phyloP scores from a whole-genome alignment of 23 tunicate genomes.

The Phallusia fumigata region DNA sequence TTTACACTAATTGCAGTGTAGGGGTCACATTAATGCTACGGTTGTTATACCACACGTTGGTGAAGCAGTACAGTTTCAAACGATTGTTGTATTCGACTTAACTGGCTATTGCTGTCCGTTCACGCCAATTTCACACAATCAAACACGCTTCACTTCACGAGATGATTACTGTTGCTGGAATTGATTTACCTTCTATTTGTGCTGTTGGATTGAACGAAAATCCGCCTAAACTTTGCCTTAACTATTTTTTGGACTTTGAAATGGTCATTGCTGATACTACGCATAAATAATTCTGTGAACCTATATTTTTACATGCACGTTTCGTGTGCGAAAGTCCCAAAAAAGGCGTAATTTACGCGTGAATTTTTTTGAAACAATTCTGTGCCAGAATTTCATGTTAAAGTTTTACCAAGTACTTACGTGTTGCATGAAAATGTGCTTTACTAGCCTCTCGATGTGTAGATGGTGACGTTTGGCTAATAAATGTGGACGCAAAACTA shows the following conservation, averaged over 20 bases:
- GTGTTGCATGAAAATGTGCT: neutral
- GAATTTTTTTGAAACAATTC: neutral
- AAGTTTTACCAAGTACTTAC: neutral
- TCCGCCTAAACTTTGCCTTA: no score
- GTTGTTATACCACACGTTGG: neutral
- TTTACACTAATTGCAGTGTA: no score
- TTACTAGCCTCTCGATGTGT: neutral
- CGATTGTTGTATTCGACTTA: neutral
- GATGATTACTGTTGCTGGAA: constrained; percentile 13
- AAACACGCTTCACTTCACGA: constrained; percentile 7
- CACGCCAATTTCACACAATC: constrained; percentile 66
- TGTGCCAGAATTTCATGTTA: neutral
- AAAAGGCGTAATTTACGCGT: neutral
- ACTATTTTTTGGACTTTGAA: no score
- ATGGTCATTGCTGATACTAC: no score
- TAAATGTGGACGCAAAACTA: neutral
- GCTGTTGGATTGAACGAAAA: no score
- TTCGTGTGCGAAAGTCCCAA: neutral
- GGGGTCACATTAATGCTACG: no score
- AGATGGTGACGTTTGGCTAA: neutral
- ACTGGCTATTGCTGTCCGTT: constrained; percentile 11
- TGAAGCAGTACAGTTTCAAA: neutral
- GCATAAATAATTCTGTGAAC: no score
- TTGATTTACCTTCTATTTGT: constrained; percentile 4
- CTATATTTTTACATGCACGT: no score